Evolutionary conservation across 2,888 invertebrate species (phyloP).

Genomic region (Brachyopa scutellaris): DNA sequence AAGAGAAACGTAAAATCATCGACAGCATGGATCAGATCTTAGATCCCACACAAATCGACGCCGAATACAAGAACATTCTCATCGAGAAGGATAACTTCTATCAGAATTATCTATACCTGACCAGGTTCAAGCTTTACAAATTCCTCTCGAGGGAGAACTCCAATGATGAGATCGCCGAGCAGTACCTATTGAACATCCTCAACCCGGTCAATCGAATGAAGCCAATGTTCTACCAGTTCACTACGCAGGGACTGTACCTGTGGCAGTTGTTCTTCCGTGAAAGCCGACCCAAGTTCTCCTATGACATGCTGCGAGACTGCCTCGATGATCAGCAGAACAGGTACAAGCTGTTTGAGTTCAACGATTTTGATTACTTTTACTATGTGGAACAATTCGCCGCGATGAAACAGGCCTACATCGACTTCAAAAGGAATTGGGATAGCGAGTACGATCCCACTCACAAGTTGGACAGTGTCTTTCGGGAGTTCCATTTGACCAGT

Average conservation of each 20-base stretch:
- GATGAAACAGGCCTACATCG: conserved; percentile 49
- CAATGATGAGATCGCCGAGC: conserved; percentile 42
- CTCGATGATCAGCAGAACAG: conserved; percentile 54
- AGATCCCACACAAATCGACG: conserved; percentile 42
- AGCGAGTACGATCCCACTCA: conserved; percentile 49
- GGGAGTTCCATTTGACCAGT: conserved; percentile 49
- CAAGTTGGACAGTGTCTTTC: conserved; percentile 38
- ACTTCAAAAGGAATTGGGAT: conserved; percentile 56
- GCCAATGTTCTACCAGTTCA: conserved; percentile 61
- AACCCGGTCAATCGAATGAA: conserved; percentile 64
- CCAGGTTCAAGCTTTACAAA: conserved; percentile 45
- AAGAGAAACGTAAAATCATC: conserved; percentile 52
- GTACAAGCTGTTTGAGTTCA: conserved; percentile 60
- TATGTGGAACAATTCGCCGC: conserved; percentile 61
- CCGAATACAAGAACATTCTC: conserved; percentile 38
- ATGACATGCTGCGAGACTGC: conserved; percentile 48
- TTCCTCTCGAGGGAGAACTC: conserved; percentile 41
- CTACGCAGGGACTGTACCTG: conserved; percentile 59
- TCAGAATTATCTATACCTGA: conserved; percentile 51
- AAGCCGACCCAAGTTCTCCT: conserved; percentile 60
- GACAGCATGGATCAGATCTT: conserved; percentile 41
- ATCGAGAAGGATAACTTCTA: conserved; percentile 66
- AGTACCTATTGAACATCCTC: conserved; percentile 57
- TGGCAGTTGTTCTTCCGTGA: conserved; percentile 67
- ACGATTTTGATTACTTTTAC: conserved; percentile 61